Conservation (phyloP, 2,113 vertebrate species). For the Aptenodytes forsteri region DNA sequence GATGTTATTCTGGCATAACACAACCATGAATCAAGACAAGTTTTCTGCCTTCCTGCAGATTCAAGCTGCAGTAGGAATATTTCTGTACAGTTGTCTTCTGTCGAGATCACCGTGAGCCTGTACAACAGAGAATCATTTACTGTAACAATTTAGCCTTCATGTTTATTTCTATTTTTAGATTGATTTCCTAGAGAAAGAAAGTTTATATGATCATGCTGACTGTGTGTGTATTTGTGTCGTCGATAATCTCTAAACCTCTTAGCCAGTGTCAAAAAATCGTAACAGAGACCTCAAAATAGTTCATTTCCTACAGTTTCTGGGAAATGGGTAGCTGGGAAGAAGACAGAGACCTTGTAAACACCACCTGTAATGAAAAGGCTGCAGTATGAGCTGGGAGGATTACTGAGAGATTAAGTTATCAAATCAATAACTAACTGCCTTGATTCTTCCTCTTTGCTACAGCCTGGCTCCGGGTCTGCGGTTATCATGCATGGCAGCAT, state of each 20-base stretch:
- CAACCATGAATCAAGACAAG: not conserved
- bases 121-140: not conserved
- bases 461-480: not conserved
- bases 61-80: not conserved
- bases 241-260: not conserved
- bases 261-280: not conserved
- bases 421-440: not conserved
- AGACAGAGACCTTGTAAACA: not conserved
- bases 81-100: not conserved
- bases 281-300: not conserved
- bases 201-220: not conserved
- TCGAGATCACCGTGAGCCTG: accelerated
- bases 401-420: not conserved
- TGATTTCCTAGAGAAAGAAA: not conserved
- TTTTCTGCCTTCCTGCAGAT: not conserved
- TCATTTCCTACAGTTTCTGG: not conserved
- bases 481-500: not conserved
- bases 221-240: not conserved
- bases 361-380: not conserved
- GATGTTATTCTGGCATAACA: not conserved
- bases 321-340: not conserved
- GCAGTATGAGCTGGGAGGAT: not conserved
- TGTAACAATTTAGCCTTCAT: not conserved
- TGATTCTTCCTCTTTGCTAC: not conserved
- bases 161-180: not conserved